These are phyloP conservation scores for Rhadinocentrus ornatus DNA, from an alignment of 2,797 vertebrate species.

Conservation along the genomic window DNA sequence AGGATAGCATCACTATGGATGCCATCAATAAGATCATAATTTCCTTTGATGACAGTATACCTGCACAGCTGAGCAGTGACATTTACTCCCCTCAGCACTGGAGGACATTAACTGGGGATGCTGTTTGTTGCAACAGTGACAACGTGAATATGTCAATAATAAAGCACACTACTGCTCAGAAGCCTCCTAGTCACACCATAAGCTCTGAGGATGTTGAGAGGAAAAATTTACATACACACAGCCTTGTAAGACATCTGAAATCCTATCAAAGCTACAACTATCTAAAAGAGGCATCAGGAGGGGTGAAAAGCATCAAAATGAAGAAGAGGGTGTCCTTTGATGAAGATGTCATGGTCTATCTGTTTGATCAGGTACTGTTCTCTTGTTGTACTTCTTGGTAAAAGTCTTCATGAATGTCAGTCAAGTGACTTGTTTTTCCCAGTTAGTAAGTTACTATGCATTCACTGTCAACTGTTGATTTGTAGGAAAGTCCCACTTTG, in stretches of 20 bases:
- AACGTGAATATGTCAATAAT: slow-evolving; percentile 10
- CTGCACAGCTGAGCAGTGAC: slow-evolving; percentile 66
- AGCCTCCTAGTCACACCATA: not conserved
- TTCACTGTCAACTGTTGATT: slow-evolving; percentile 25
- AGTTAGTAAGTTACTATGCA: not conserved
- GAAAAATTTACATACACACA: slow-evolving; percentile 1
- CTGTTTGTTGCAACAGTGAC: slow-evolving; percentile 1
- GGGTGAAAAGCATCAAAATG: slow-evolving; percentile 3
- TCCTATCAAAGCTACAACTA: not conserved
- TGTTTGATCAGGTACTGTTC: slow-evolving; percentile 73
- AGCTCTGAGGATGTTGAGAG: slow-evolving; percentile 7
- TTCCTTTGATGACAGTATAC: slow-evolving; percentile 63
- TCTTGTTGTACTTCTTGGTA: not conserved
- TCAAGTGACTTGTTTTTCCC: not conserved
- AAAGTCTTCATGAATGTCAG: not conserved
- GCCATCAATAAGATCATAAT: slow-evolving; percentile 22
- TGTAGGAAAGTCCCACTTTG: slow-evolving; percentile 68
- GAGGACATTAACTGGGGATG: not conserved
- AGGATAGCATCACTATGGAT: slow-evolving; percentile 64
- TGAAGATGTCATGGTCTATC: slow-evolving; percentile 68
- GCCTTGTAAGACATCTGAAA: slow-evolving; percentile 26
- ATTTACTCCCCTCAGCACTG: slow-evolving; percentile 53
- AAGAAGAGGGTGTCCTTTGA: slow-evolving; percentile 72
- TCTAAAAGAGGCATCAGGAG: not conserved
- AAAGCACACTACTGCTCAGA: slow-evolving; percentile 1